Evolutionary conservation across 2,888 invertebrate species (phyloP), one percentile per base, ranked within the genome.

Genomic region (Rosalia funebris): DNA sequence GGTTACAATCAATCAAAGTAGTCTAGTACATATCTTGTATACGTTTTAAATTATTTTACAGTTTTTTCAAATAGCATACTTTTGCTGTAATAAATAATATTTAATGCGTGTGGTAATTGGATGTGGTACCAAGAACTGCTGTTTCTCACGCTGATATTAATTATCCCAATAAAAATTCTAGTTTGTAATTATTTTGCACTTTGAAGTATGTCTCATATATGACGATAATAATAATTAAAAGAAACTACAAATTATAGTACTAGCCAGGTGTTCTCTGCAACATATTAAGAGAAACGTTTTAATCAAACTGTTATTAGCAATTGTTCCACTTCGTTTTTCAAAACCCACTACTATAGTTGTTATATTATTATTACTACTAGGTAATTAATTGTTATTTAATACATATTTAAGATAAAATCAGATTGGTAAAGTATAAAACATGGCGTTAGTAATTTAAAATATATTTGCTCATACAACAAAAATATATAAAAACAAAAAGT

Each of bases 91-190:
- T 17, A 15, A 42, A 42, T 42, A 17, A 42, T 17, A n/a, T 9
- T 15, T n/a, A 42, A 42, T 42, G 41, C 25, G 7, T 7, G n/a
- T n/a, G n/a, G n/a, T n/a, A n/a, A n/a, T n/a, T n/a, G n/a, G n/a
- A n/a, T n/a, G 4, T 42, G 16, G 15, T 5, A 15, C 41, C 16
- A 17, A 17, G 41, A 42, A 42, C 11, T 9, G 41, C 17, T 14
- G 16, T n/a, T 17, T 42, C 41, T 17, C 16, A 42, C 41, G 41
- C n/a, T 16, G 41, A 42, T 42, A 42, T 42, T 42, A 42, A 42
- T 42, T 17, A 42, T 17, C 14, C 1, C 41, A 42, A 42, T 42
- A 42, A 42, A 42, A 42, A 42, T 42, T 17, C 17, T 42, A 42
- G 10, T 10, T 1, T 4, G 17, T 15, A 42, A 42, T 42, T 42